phyloP scores from a whole-genome alignment of 2,888 invertebrate genomes.

The Xestia c-nigrum region DNA sequence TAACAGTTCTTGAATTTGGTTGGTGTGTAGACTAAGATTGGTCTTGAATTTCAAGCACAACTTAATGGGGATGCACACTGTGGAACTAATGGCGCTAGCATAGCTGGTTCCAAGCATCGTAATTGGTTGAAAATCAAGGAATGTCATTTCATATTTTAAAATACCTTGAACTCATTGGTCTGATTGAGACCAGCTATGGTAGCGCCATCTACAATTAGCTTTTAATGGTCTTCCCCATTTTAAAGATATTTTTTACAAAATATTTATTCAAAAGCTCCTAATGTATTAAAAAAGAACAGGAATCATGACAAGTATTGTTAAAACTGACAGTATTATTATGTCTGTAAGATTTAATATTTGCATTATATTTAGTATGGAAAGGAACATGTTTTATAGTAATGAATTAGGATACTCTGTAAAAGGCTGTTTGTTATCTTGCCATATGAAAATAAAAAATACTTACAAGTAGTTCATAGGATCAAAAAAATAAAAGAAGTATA shows the following conservation, averaged over 20 bases:
- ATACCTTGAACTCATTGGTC: too few species aligned
- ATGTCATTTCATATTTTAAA: too few species aligned
- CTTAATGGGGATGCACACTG: too few species aligned
- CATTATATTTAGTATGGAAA: not conserved
- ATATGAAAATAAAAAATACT: not conserved
- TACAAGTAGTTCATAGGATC: not conserved
- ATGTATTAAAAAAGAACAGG: too few species aligned
- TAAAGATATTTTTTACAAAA: not conserved
- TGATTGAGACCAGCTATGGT: too few species aligned
- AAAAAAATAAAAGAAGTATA: not conserved
- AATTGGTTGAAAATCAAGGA: too few species aligned
- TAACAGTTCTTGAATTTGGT: not conserved
- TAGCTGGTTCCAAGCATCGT: too few species aligned
- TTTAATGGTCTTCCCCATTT: too few species aligned
- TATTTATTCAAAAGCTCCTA: not conserved
- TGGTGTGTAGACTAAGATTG: too few species aligned
- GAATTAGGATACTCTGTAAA: not conserved
- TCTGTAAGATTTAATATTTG: not conserved
- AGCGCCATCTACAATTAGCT: too few species aligned
- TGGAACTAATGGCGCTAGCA: too few species aligned
- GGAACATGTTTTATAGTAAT: not conserved
- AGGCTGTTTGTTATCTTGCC: not conserved
- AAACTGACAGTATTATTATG: not conserved
- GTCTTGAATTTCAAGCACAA: not conserved
- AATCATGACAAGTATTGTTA: not conserved